phyloP scores from a whole-genome alignment of 2,113 vertebrate species.

The Melanerpes aurifrons region DNA sequence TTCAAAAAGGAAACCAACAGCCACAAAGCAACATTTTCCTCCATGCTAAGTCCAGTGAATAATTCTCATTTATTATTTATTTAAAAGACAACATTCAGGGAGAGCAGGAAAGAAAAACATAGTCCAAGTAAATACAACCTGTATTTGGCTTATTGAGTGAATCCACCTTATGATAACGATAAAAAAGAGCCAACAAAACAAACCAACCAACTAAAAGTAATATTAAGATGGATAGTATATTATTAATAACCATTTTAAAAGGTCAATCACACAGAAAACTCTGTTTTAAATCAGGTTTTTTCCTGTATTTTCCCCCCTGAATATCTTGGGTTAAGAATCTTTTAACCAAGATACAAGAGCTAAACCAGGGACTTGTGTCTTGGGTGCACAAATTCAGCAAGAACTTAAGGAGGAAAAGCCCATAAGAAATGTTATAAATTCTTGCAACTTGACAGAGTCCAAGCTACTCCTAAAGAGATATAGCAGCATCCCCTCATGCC shows the following conservation, averaged over 20 bases:
- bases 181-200: not conserved
- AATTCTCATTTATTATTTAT: not conserved
- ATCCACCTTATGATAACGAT: not conserved
- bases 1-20: not conserved
- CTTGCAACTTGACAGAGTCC: not conserved
- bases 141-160: not conserved
- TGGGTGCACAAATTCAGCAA: not conserved
- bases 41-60: not conserved
- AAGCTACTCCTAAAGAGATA: not conserved
- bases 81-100: conserved; percentile 6
- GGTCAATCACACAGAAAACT: not conserved
- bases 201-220: not conserved
- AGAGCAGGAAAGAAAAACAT: conserved; percentile 5
- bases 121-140: conserved; percentile 20
- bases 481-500: not conserved
- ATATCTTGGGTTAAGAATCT: not conserved
- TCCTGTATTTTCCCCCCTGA: rapidly evolving
- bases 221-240: not conserved
- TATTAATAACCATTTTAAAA: not conserved
- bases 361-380: not conserved
- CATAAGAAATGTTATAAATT: not conserved
- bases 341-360: not conserved
- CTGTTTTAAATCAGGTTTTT: not conserved
- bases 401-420: not conserved
- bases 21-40: not conserved